Base-by-base conservation (phyloP, 2,797 vertebrate genomes). In the Amniataba percoides region DNA sequence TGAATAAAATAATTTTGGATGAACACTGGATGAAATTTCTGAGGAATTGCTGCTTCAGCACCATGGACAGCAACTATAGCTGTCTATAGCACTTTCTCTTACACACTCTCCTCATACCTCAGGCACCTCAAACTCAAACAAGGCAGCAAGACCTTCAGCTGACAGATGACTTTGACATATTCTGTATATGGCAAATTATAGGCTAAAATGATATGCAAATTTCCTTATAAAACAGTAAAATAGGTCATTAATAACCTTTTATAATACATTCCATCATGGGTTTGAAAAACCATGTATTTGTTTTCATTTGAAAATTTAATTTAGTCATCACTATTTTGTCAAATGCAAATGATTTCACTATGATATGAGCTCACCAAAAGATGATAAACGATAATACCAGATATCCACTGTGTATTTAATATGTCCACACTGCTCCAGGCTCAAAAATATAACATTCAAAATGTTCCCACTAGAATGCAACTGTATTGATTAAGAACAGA, bases 61-160 rank as follows among this genome's bases (percentile, higher is more conserved):
- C 86, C 86, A 87, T 1, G 81, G 88, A 89, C 74, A 91, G 87
- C 81, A 65, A 58, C 65, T 36, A 19, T 3, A 48, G 42, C 2
- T 25, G 27, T 71, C 16, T 40, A 10, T n/a, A 51, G 27, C 2
- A 0, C 1, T 39, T n/a, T 39, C n/a, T 71, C 23, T 12, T 42
- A 66, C n/a, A n/a, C 31, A 14, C 5, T 3, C 34, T 36, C 2
- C 36, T 45, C 56, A 45, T 39, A 19, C 63, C 43, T 25, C 11
- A 13, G 46, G 7, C 25, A 18, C 8, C 15, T 25, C 15, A 3
- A 51, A 11, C 3, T 48, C 39, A 31, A 61, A 74, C 15, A 14
- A 65, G 15, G 43, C 34, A 13, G 34, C 0, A 42, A 34, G 21
- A 34, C 19, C 51, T 18, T n/a, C 14, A 1, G 53, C 27, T 58